These are phyloP conservation scores for Ericerus pela DNA, from an alignment of 1,140 invertebrate species.

Conservation along the genomic window DNA sequence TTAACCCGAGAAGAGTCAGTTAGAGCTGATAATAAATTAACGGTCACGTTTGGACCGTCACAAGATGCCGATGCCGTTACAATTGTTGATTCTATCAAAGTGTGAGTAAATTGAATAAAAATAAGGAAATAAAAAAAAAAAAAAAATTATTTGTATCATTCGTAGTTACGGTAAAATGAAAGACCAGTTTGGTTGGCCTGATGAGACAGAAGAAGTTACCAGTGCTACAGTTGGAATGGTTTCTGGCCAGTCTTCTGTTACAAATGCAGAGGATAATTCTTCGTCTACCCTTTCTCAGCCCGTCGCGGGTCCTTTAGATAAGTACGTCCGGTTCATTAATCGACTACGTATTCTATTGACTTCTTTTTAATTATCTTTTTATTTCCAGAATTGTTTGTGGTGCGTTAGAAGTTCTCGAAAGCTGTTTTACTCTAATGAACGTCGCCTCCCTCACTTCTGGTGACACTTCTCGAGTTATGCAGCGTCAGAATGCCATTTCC, in stretches of 20 bases:
- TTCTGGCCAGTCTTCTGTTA: slow-evolving; percentile 17
- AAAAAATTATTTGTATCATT: slow-evolving; percentile 26
- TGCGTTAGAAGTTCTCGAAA: slow-evolving; percentile 60
- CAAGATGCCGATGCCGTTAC: slow-evolving; percentile 76
- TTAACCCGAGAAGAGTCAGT: slow-evolving; percentile 87
- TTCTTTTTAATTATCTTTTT: neutral
- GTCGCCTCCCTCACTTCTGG: slow-evolving; percentile 23
- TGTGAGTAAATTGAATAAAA: slow-evolving; percentile 33
- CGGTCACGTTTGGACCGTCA: slow-evolving; percentile 78
- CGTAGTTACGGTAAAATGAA: slow-evolving; percentile 80
- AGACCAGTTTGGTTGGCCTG: slow-evolving; percentile 91
- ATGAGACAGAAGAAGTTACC: slow-evolving; percentile 74
- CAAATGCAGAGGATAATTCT: neutral
- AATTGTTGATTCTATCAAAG: slow-evolving; percentile 85
- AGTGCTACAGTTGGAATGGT: slow-evolving; percentile 37
- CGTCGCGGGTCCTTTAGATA: neutral
- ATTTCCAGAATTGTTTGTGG: slow-evolving; percentile 42
- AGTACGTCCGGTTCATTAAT: neutral
- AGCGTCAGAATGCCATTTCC: slow-evolving; percentile 44
- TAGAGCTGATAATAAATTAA: slow-evolving; percentile 79
- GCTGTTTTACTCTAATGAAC: slow-evolving; percentile 37
- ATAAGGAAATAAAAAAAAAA: slow-evolving; percentile 6
- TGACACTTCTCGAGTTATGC: slow-evolving; percentile 17
- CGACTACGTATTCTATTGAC: neutral
- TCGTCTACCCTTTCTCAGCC: neutral